These are phyloP conservation scores for Ctenicera cuprea DNA, from an alignment of 2,888 invertebrate genomes.

Conservation along the genomic window DNA sequence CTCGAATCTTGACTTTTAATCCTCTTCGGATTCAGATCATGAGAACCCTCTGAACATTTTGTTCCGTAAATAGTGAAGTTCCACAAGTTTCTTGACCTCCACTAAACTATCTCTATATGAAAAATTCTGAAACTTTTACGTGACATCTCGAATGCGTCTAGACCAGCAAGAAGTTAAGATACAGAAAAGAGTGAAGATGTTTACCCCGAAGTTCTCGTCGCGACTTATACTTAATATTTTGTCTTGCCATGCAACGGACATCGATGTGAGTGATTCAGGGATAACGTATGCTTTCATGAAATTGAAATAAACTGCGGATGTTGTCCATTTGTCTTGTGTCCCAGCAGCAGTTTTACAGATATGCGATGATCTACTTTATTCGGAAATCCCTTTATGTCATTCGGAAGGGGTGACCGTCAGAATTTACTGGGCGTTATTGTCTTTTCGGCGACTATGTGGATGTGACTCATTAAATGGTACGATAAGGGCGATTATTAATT, in stretches of 20 bases:
- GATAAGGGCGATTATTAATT: too few species aligned
- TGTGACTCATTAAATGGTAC: too few species aligned
- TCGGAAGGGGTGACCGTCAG: not conserved
- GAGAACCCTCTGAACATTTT: constrained; percentile 2
- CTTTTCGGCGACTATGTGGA: not conserved
- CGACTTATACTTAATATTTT: constrained; percentile 25
- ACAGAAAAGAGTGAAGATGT: constrained; percentile 13
- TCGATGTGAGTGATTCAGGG: constrained; percentile 33
- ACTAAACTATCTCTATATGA: constrained; percentile 26
- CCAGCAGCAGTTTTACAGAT: constrained; percentile 25
- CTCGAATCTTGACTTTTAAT: not conserved
- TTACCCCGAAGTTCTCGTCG: constrained; percentile 10
- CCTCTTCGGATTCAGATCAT: not conserved
- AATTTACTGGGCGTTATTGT: not conserved
- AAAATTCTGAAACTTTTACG: constrained; percentile 32
- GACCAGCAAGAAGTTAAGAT: constrained; percentile 27
- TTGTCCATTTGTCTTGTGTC: constrained; percentile 31
- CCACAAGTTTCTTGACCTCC: constrained; percentile 27
- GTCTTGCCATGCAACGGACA: constrained; percentile 18
- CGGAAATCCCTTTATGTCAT: constrained; percentile 42
- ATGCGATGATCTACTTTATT: constrained; percentile 26
- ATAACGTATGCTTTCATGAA: constrained; percentile 39
- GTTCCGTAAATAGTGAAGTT: not conserved
- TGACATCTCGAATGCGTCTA: constrained; percentile 32
- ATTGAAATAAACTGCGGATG: constrained; percentile 41